Evolutionary conservation across 1,140 invertebrate genomes (phyloP).

Genomic region (Drosophila sturtevanti): DNA sequence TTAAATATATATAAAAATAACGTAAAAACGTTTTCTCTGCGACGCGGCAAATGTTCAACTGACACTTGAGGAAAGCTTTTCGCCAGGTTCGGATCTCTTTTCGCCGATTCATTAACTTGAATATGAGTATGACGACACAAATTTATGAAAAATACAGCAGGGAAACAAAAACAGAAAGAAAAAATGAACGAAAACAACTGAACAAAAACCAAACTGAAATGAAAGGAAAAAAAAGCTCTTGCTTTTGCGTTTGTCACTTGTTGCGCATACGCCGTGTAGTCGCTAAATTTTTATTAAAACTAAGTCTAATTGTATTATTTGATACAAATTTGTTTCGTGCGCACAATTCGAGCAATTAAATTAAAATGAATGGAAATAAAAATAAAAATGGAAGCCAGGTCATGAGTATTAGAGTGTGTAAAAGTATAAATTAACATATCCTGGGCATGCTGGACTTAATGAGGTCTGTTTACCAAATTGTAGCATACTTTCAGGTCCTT

Average conservation of each 20-base stretch:
- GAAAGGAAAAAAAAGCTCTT: constrained; percentile 45
- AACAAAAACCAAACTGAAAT: constrained; percentile 5
- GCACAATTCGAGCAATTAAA: constrained; percentile 49
- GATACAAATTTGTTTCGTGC: constrained; percentile 34
- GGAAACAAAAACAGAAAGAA: neutral
- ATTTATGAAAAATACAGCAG: constrained; percentile 41
- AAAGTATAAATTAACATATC: neutral
- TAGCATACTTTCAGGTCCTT: neutral
- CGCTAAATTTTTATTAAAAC: constrained; percentile 1
- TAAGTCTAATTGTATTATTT: constrained; percentile 23
- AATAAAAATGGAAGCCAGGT: constrained; percentile 10
- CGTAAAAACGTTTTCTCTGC: constrained; percentile 48
- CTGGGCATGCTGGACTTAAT: constrained; percentile 7
- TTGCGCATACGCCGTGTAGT: constrained; percentile 72
- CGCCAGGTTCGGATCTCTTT: constrained; percentile 48
- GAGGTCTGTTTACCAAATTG: neutral
- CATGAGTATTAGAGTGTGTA: constrained; percentile 13
- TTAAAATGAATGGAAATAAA: constrained; percentile 48
- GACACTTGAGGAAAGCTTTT: constrained; percentile 68
- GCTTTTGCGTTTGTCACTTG: constrained; percentile 54
- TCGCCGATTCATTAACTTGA: constrained; percentile 66
- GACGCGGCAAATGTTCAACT: constrained; percentile 67
- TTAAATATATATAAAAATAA: constrained; percentile 6
- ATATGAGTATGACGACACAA: constrained; percentile 61
- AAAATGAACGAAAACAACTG: neutral